Evolutionary conservation across 2,888 invertebrate genomes (phyloP), one percentile per base, ranked within the genome.

Genomic region (Oxystoma pomonae): DNA sequence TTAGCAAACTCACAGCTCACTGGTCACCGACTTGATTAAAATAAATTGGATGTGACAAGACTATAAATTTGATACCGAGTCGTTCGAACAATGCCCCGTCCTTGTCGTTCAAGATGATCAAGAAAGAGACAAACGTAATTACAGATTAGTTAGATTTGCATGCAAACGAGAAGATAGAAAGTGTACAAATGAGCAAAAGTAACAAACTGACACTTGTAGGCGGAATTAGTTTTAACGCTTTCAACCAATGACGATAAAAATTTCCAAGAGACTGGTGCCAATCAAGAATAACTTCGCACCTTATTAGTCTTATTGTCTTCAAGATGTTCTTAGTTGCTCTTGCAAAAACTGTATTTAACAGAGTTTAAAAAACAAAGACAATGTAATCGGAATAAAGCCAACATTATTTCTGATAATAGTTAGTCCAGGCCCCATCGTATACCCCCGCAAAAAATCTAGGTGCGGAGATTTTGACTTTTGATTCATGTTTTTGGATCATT

Each of bases 201-300:
- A 35, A 35, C 35, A 35, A 35, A 35, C 35, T 35, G 12, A 57
- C 57, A 21, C 55, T 64, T 69, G 71, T 71, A 69, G 71, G 71
- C 69, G 71, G 67, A 61, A 56, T 67, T 61, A 65, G 35, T 35
- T 35, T 35, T 35, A 35, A 35, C 12, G 35, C 35, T 65, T 65
- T 63, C 65, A 64, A 61, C 71, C 70, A 71, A 71, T 70, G 66
- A 62, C 61, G 62, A 62, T 61, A 68, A 70, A 67, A 68, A 67
- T 68, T 16, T 59, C 56, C 65, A 57, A 62, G 55, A 58, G 56
- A 55, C 52, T 60, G 61, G 58, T 65, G 59, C 65, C 65, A 65
- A 65, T 65, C 65, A 65, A n/a, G n/a, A n/a, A n/a, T n/a, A n/a
- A n/a, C n/a, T n/a, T n/a, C n/a, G n/a, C n/a, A n/a, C n/a, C n/a